Conservation (phyloP, 2,113 vertebrate genomes). For the Melanocharis versteri region DNA sequence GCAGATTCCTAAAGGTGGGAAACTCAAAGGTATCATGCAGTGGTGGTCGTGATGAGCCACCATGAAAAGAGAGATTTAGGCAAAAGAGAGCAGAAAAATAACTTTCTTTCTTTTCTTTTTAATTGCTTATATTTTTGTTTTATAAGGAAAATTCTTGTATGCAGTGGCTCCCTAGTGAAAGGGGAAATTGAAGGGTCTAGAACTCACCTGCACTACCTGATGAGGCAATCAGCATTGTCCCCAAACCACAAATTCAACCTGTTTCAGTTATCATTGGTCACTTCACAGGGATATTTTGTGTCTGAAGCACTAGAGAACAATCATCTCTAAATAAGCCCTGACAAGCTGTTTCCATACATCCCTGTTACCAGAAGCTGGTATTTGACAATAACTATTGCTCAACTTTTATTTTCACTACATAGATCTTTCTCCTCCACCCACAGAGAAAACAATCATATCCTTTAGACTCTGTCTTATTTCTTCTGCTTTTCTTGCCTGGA, state of each 20-base stretch:
- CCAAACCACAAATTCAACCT: not conserved
- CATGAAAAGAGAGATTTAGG: not conserved
- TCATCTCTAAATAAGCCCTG: not conserved
- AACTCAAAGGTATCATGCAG: fast-evolving
- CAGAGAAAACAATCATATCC: not conserved
- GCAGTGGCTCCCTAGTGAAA: not conserved
- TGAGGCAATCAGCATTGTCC: not conserved
- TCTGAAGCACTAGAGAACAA: not conserved
- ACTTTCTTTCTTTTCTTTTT: not conserved
- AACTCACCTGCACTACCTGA: not conserved
- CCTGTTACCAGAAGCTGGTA: not conserved
- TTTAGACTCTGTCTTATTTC: not conserved
- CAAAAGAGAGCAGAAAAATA: not conserved
- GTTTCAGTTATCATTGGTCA: not conserved
- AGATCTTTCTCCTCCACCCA: fast-evolving
- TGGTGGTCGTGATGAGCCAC: not conserved
- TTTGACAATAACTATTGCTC: not conserved
- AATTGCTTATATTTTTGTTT: not conserved
- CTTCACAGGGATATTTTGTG: not conserved
- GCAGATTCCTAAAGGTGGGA: not conserved
- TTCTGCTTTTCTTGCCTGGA: not conserved
- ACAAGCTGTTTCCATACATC: not conserved
- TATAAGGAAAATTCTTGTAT: not conserved
- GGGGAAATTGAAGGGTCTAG: not conserved
- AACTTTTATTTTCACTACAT: not conserved